Percentiles rank a stretch among this genome's conserved stretches.
phyloP scores from a whole-genome alignment of 2,888 invertebrate species.

The Drosophila cracens region DNA sequence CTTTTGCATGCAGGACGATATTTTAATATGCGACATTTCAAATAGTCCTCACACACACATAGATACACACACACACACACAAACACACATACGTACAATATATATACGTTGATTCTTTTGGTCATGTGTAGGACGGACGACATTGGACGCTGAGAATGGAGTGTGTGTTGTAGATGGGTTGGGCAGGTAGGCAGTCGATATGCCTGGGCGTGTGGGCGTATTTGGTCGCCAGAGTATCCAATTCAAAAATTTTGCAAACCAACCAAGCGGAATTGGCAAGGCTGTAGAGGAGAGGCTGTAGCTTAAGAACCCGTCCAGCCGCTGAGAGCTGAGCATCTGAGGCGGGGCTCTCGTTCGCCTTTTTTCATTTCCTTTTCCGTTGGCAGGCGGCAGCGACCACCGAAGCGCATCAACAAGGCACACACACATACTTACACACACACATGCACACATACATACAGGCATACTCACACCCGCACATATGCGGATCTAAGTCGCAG shows the following conservation, averaged over 20 bases:
- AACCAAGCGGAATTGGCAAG: conserved; percentile 75
- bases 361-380: conserved; percentile 80
- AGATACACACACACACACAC: conserved; percentile 22
- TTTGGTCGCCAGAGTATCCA: conserved; percentile 76
- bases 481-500: conserved; percentile 35
- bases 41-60: conserved; percentile 61
- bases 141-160: conserved; percentile 25
- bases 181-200: conserved; percentile 51
- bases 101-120: conserved; percentile 63
- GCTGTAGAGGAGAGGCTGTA: conserved; percentile 4
- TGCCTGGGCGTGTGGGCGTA: conserved; percentile 61
- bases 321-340: conserved; percentile 18
- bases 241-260: conserved; percentile 77
- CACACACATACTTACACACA: conserved; percentile 2
- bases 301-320: conserved; percentile 51
- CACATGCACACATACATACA: background rate
- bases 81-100: conserved; percentile 34
- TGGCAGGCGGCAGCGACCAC: conserved; percentile 70
- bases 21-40: conserved; percentile 81
- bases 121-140: conserved; percentile 62
- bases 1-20: conserved; percentile 80
- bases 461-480: conserved; percentile 12
- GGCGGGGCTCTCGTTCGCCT: conserved; percentile 67
- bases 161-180: conserved; percentile 8
- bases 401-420: conserved; percentile 75